Conservation (phyloP, 92 coral and sea anemone species). For the Porites divaricata region DNA sequence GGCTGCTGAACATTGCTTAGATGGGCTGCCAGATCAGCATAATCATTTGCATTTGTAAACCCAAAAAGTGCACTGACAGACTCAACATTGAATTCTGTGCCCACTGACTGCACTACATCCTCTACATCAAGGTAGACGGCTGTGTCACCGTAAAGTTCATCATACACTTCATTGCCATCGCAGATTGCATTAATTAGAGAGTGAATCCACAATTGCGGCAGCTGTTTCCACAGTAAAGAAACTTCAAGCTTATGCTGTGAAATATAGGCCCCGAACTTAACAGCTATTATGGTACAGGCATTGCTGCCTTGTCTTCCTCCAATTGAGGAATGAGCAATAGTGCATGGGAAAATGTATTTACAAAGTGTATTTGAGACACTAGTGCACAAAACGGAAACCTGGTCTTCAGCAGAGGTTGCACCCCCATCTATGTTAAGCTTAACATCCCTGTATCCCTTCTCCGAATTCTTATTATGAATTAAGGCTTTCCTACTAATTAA, state of each 20-base stretch:
- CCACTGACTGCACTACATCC: slow-evolving; percentile 55
- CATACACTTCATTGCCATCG: slow-evolving; percentile 54
- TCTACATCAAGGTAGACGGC: slow-evolving; percentile 47
- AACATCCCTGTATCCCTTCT: no score
- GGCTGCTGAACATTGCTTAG: no score
- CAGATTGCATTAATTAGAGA: slow-evolving; percentile 33
- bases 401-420: slow-evolving; percentile 1
- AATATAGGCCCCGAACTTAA: slow-evolving; percentile 35
- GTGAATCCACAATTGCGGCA: slow-evolving; percentile 45
- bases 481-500: no score
- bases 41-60: slow-evolving; percentile 47
- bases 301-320: slow-evolving; percentile 49
- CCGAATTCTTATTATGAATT: no score
- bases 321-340: no score
- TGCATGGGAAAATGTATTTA: slow-evolving; percentile 1
- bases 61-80: slow-evolving; percentile 35
- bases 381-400: slow-evolving; percentile 3
- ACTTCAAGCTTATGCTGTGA: slow-evolving; percentile 20
- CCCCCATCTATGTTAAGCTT: no score
- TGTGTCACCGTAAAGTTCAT: slow-evolving; percentile 44
- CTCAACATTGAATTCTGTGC: slow-evolving; percentile 27
- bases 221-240: slow-evolving; percentile 49
- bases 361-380: slow-evolving; percentile 2
- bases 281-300: slow-evolving; percentile 58
- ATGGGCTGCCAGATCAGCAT: slow-evolving; percentile 31